Evolutionary conservation across 2,797 vertebrate species (phyloP).

Genomic region (Mus spretus): DNA sequence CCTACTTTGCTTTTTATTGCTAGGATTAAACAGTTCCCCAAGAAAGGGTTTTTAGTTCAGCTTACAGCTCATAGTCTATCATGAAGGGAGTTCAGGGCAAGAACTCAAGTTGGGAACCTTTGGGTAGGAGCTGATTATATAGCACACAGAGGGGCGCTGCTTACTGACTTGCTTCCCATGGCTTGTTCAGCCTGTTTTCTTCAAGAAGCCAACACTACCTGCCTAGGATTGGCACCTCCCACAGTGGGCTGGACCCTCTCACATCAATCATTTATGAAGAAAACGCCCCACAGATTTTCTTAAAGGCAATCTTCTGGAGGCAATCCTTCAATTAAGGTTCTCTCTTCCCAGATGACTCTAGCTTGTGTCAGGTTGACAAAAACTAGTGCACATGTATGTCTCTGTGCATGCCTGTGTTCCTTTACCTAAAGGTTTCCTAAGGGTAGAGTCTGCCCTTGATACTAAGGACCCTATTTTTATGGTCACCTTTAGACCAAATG

Average conservation of each 20-base stretch:
- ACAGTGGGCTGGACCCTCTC: background rate
- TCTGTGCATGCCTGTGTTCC: no score
- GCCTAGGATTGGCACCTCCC: background rate
- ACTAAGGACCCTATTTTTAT: background rate
- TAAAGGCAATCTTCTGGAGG: background rate
- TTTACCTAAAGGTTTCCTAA: background rate
- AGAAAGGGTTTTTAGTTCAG: background rate
- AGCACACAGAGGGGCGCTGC: background rate
- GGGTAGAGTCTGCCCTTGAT: background rate
- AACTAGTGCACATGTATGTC: background rate
- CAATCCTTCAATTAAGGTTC: background rate
- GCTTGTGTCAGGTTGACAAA: background rate
- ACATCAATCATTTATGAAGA: background rate
- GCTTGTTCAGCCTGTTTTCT: background rate
- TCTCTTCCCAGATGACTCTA: background rate
- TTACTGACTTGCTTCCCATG: background rate
- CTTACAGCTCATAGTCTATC: background rate
- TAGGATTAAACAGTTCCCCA: background rate
- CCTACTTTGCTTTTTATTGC: background rate
- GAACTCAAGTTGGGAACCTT: background rate
- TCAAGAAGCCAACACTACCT: background rate
- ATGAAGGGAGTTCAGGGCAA: background rate
- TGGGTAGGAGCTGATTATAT: background rate
- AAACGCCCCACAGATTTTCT: background rate
- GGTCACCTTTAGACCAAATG: background rate